Evolutionary conservation across 2,113 vertebrate species (phyloP).

Genomic region (Brachyhypopomus gauderio): DNA sequence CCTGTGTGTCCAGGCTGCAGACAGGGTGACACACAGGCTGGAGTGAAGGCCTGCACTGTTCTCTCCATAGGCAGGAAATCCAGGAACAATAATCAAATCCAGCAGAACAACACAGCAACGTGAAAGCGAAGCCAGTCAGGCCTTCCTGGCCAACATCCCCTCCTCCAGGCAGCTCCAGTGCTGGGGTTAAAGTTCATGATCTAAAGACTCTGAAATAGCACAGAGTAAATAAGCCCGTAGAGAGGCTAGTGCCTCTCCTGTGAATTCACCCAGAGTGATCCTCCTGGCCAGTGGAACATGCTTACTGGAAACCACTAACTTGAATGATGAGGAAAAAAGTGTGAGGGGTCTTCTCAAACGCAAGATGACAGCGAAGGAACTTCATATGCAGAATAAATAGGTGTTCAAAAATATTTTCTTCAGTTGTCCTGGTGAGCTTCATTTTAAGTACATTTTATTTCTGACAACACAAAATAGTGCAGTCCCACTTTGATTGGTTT

Average conservation of each 20-base stretch:
- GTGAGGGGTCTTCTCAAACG: slow-evolving; percentile 26
- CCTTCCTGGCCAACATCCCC: slow-evolving; percentile 34
- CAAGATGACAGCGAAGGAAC: slow-evolving; percentile 30
- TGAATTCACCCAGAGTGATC: neutral
- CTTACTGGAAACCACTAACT: slow-evolving; percentile 18
- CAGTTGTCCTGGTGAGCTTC: no score
- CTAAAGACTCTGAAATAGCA: slow-evolving; percentile 50
- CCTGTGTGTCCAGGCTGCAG: slow-evolving; percentile 19
- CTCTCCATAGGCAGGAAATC: slow-evolving; percentile 48
- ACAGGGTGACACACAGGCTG: slow-evolving; percentile 41
- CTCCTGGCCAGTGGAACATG: slow-evolving; percentile 13
- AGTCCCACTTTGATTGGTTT: neutral
- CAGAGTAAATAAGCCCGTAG: slow-evolving; percentile 41
- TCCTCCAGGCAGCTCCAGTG: neutral
- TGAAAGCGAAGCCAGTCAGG: slow-evolving; percentile 19
- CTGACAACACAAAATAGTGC: neutral
- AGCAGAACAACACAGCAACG: slow-evolving; percentile 43
- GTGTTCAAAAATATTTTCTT: slow-evolving; percentile 29
- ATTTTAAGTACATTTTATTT: neutral
- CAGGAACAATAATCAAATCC: slow-evolving; percentile 46
- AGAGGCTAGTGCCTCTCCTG: neutral
- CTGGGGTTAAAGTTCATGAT: slow-evolving; percentile 29
- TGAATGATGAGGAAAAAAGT: slow-evolving; percentile 30
- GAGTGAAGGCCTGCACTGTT: slow-evolving; percentile 32
- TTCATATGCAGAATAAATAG: slow-evolving; percentile 41